phyloP scores from a whole-genome alignment of 2,113 vertebrate species.

The Neolamprologus tretocephalus region DNA sequence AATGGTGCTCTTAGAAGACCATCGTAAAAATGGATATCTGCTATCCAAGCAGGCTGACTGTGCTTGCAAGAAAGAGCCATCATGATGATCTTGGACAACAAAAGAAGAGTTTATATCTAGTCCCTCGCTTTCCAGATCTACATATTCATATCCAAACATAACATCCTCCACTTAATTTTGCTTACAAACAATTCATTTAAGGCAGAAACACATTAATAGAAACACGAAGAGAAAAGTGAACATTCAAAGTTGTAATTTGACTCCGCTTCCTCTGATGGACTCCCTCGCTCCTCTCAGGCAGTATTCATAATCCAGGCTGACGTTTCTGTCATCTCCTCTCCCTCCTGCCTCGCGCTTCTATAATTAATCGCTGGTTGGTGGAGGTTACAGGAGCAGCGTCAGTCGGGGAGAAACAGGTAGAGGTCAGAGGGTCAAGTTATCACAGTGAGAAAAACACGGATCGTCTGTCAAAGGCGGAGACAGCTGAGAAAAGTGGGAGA shows the following conservation, averaged over 20 bases:
- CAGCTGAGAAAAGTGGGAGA: not conserved
- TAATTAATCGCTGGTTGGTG: slow-evolving; percentile 4
- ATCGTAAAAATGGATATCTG: not conserved
- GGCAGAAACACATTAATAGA: not conserved
- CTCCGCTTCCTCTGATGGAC: not conserved
- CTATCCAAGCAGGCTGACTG: not conserved
- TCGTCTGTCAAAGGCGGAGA: not conserved
- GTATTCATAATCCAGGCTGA: not conserved
- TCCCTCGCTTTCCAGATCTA: not conserved
- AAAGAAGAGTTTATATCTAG: not conserved
- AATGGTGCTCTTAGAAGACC: not conserved
- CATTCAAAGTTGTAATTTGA: not conserved
- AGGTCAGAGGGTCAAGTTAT: not conserved
- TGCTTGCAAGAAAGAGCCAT: not conserved
- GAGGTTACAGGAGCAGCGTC: not conserved
- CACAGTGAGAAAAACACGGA: slow-evolving; percentile 8
- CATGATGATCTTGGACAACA: rapidly evolving
- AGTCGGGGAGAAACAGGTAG: not conserved
- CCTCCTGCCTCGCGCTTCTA: not conserved
- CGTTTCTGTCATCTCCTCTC: not conserved
- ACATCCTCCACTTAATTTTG: not conserved
- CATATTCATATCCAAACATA: not conserved
- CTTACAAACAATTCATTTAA: not conserved
- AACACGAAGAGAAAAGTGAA: not conserved
- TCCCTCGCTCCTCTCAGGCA: not conserved